These are phyloP conservation scores for Oreotrochilus melanogaster DNA, from an alignment of 2,113 vertebrate genomes.

Conservation along the genomic window DNA sequence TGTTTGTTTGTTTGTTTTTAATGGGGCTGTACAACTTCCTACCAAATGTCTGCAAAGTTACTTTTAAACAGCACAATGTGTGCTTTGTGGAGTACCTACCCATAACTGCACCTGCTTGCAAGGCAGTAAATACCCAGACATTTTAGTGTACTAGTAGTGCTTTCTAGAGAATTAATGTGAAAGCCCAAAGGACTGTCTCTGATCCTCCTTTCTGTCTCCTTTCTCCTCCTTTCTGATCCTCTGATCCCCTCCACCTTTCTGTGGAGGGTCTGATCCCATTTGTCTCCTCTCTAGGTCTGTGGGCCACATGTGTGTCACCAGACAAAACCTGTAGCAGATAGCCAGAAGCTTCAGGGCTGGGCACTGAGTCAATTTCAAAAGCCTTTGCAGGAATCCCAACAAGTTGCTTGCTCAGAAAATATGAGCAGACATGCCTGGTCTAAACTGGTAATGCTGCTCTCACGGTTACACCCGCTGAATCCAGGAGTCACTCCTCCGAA, in stretches of 20 bases:
- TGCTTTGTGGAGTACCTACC: not conserved
- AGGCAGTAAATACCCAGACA: not conserved
- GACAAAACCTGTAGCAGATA: fast-evolving
- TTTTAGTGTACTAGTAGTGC: not conserved
- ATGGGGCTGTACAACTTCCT: not conserved
- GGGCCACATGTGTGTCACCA: not conserved
- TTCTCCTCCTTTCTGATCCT: no score
- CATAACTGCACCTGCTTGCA: not conserved
- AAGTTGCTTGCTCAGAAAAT: not conserved
- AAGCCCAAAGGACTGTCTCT: not conserved
- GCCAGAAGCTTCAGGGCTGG: not conserved
- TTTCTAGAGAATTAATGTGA: not conserved
- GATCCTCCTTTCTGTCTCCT: not conserved
- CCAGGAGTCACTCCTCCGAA: not conserved
- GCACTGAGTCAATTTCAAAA: not conserved
- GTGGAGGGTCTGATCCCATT: not conserved
- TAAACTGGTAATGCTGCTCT: not conserved
- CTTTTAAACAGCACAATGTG: not conserved
- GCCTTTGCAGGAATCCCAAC: not conserved
- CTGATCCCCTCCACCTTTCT: not conserved
- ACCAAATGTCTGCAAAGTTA: not conserved
- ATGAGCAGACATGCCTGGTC: not conserved
- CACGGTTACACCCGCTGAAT: not conserved
- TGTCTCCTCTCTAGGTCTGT: not conserved
- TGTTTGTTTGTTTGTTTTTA: not conserved